Base-by-base conservation (phyloP, 2,113 vertebrate genomes). In the Anas platyrhynchos region DNA sequence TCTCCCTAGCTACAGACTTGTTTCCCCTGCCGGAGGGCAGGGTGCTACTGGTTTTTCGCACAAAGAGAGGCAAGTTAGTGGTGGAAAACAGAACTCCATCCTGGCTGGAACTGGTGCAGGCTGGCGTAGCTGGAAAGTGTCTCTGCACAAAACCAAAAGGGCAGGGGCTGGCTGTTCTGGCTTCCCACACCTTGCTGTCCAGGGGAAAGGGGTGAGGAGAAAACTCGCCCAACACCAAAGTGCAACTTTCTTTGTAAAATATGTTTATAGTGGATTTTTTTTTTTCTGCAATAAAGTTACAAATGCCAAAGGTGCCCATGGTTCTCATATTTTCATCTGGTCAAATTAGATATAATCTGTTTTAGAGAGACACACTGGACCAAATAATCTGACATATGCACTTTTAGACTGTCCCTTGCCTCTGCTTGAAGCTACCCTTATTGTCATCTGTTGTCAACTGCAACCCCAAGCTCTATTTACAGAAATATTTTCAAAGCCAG, bases 251-350 rank as follows among this genome's bases (percentile, higher is more conserved):
- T 92, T 86, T 96, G 93, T 97, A 91, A 93, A 95, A 95, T 96
- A 94, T 94, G 96, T 97, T 95, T 73, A 96, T 95, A 96, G 91
- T 91, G 96, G 88, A 89, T 38, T 91, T 93, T 95, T 91, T 38
- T 41, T 96, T 96, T 96, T 92, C 96, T 92, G 93, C 96, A 97
- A 96, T 97, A 97, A 97, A 97, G 86, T 95, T 95, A 91, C 81
- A 94, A 92, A 96, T 80, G 86, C 74, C 91, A 92, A 59, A 89
- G 50, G 55, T 50, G 72, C 76, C 54, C 58, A 50, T 0, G 0
- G 77, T 87, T 31, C n/a, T 88, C 8, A 0, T 86, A 68, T 58
- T 75, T 88, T 89, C 34, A 26, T 72, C 29, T 0, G 2, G 69
- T 84, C 77, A 68, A 86, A 91, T 91, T 46, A 82, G 56, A 81